Conservation (phyloP, 37 sponge, comb jelly and placozoan species). For the Eunapius fragilis region DNA sequence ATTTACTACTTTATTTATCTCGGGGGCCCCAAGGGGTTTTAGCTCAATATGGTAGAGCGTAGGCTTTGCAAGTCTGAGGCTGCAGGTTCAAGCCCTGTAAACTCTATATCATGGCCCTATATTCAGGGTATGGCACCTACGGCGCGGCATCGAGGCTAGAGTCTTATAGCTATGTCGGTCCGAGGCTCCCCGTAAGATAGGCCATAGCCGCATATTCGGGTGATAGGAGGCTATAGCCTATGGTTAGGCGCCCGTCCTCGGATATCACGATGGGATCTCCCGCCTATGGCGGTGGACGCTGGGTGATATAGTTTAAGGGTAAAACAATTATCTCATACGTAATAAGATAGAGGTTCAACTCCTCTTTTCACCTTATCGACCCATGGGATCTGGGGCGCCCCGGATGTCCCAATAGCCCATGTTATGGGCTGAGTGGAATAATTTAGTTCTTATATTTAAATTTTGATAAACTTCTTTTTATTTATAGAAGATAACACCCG, state of each 20-base stretch:
- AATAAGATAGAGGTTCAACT: constrained; percentile 52
- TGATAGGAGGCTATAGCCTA: no score
- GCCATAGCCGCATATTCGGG: no score
- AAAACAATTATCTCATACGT: background rate
- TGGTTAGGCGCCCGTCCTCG: no score
- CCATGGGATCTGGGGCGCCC: background rate
- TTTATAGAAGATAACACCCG: background rate
- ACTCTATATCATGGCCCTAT: constrained; percentile 6
- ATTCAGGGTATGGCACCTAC: no score
- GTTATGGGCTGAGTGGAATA: background rate
- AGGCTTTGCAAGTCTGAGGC: constrained; percentile 63
- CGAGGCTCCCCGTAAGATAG: no score
- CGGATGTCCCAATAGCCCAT: background rate
- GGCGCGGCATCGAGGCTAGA: no score
- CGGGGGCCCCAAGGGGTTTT: constrained; percentile 33
- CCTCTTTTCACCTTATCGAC: constrained; percentile 35
- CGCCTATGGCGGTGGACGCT: no score
- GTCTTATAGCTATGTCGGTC: no score
- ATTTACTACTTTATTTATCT: constrained; percentile 60
- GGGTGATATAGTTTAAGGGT: no score
- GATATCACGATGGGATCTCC: no score
- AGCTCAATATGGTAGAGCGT: constrained; percentile 51
- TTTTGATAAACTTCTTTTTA: background rate
- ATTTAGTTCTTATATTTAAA: background rate
- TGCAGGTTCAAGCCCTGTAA: constrained; percentile 61